Evolutionary conservation across 2,113 vertebrate genomes (phyloP).

Genomic region (Rissa tridactyla): DNA sequence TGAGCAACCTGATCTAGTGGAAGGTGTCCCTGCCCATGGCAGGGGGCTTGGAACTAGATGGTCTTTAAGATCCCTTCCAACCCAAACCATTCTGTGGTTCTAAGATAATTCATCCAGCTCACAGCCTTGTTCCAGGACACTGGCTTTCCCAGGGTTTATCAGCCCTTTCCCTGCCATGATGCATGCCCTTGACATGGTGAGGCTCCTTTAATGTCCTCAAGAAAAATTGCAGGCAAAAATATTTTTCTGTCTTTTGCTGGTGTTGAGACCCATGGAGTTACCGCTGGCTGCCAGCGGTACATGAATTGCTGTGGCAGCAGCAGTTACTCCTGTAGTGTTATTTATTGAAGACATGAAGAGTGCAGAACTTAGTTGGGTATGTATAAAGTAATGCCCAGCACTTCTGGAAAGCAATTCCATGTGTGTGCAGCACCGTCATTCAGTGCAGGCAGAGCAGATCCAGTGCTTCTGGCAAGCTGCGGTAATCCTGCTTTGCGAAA

Average conservation of each 20-base stretch:
- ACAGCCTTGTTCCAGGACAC: background rate
- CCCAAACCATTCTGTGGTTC: background rate
- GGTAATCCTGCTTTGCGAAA: background rate
- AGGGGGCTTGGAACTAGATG: background rate
- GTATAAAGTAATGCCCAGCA: background rate
- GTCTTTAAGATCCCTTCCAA: background rate
- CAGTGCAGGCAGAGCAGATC: background rate
- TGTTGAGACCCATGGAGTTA: background rate
- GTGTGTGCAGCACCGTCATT: background rate
- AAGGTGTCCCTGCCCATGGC: background rate
- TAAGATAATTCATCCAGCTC: background rate
- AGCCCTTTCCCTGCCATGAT: background rate
- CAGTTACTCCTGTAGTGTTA: background rate
- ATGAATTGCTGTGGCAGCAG: background rate
- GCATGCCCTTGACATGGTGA: background rate
- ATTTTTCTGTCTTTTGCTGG: background rate
- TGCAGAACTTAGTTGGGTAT: background rate
- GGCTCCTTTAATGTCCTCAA: background rate
- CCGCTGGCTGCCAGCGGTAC: background rate
- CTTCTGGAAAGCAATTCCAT: background rate
- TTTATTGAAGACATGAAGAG: background rate
- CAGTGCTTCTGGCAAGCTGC: rapidly evolving
- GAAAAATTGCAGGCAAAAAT: background rate
- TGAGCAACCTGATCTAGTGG: background rate
- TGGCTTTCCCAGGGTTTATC: background rate